phyloP scores from a whole-genome alignment of 2,797 vertebrate species.

The Leucoraja ocellata region DNA sequence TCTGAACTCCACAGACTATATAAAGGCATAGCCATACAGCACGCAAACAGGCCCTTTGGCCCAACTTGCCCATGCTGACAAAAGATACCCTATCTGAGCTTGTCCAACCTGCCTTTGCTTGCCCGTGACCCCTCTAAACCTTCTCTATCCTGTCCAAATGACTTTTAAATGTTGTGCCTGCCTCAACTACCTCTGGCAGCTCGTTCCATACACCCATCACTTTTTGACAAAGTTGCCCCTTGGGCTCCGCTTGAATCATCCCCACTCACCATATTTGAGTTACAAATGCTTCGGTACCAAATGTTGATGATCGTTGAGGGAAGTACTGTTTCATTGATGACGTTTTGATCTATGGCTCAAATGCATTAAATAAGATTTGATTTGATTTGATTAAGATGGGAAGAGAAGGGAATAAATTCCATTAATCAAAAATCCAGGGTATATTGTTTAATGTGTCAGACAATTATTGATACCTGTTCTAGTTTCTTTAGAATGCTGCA shows the following conservation, averaged over 20 bases:
- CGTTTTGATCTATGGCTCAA: not conserved
- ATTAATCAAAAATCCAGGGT: not conserved
- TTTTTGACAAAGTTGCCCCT: too few species aligned
- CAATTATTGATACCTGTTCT: not conserved
- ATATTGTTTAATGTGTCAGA: not conserved
- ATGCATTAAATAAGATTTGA: not conserved
- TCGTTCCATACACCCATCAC: too few species aligned
- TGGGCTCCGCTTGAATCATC: too few species aligned
- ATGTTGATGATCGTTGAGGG: not conserved
- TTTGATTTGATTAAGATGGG: not conserved
- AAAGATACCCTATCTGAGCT: too few species aligned
- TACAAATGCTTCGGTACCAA: not conserved
- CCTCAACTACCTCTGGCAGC: too few species aligned
- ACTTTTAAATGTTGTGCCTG: too few species aligned
- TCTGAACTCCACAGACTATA: not conserved
- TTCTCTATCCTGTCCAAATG: too few species aligned
- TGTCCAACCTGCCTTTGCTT: too few species aligned
- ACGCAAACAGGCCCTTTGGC: too few species aligned
- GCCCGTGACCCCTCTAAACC: too few species aligned
- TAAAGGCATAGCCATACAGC: not conserved
- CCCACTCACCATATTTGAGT: not conserved
- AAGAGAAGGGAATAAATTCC: not conserved
- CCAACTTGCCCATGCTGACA: too few species aligned
- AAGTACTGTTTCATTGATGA: not conserved
- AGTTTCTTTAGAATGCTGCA: not conserved